These are phyloP conservation scores for Diadophis punctatus DNA, from an alignment of 2,113 vertebrate species.

Conservation along the genomic window DNA sequence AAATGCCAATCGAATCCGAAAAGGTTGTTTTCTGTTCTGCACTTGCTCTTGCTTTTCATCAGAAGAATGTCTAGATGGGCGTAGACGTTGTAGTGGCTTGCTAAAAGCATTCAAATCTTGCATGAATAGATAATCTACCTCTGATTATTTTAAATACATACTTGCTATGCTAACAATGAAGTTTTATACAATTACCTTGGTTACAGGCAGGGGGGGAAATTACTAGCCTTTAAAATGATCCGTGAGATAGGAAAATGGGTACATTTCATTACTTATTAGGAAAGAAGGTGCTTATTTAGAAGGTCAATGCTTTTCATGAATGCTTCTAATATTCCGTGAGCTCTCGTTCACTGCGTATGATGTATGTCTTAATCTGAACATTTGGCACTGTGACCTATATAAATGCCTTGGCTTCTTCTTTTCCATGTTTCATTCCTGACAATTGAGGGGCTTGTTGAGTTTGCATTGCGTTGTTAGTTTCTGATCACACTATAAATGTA, in stretches of 20 bases:
- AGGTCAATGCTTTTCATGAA: conserved; percentile 24
- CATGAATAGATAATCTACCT: background rate
- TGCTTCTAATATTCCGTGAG: conserved; percentile 9
- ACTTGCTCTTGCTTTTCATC: background rate
- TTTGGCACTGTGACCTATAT: conserved; percentile 27
- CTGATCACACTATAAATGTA: background rate
- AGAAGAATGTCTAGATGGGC: background rate
- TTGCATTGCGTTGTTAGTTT: background rate
- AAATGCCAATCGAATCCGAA: background rate
- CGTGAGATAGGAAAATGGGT: conserved; percentile 14
- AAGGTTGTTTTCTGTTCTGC: background rate
- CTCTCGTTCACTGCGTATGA: background rate
- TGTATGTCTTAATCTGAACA: conserved; percentile 8
- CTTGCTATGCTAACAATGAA: background rate
- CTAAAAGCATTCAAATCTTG: background rate
- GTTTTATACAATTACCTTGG: conserved; percentile 16
- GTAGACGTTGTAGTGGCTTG: background rate
- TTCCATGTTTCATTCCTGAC: background rate
- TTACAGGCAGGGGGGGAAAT: background rate
- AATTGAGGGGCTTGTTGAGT: background rate
- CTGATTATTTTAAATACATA: background rate
- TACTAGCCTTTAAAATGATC: conserved; percentile 22
- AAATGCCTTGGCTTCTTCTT: background rate
- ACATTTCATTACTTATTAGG: conserved; percentile 24
- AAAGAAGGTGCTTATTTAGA: conserved; percentile 9